Conservation (phyloP, 2,797 vertebrate species). For the Cossypha caffra region DNA sequence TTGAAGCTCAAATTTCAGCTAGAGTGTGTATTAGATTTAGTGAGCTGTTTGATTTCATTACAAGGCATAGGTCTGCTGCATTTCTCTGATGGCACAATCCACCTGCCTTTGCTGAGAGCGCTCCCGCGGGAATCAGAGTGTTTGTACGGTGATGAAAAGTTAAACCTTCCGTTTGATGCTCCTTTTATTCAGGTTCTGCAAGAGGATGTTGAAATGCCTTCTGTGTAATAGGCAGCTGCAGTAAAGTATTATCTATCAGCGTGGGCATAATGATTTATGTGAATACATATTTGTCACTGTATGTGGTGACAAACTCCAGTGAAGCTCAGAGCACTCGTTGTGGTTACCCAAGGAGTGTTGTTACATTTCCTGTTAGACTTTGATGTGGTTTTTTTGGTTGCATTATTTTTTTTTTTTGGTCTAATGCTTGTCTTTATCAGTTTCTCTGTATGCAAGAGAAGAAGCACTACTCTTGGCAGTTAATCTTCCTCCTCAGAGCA, state of each 20-base stretch:
- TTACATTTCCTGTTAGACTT: neutral
- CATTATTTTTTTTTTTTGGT: neutral
- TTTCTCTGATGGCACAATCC: constrained; percentile 13
- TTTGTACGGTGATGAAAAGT: constrained; percentile 36
- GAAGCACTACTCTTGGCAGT: neutral
- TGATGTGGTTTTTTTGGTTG: neutral
- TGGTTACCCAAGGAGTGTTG: neutral
- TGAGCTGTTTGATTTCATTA: constrained; percentile 55
- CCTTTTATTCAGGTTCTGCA: constrained; percentile 18
- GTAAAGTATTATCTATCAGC: neutral
- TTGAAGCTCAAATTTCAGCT: constrained; percentile 28
- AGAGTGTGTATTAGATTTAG: constrained; percentile 4
- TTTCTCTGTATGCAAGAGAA: neutral
- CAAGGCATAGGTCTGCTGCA: neutral
- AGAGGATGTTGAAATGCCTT: neutral
- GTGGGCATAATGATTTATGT: neutral
- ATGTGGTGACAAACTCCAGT: neutral
- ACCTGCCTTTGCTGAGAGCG: constrained; percentile 23
- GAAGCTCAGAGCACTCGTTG: neutral
- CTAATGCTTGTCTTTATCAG: neutral
- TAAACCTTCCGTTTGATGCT: constrained; percentile 37
- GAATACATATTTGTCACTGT: constrained; percentile 29
- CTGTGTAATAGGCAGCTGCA: neutral
- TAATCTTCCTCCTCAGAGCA: neutral
- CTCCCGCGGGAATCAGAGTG: neutral